These are phyloP conservation scores for Drosophila hamatofila DNA, from an alignment of 2,888 invertebrate species.

Conservation along the genomic window DNA sequence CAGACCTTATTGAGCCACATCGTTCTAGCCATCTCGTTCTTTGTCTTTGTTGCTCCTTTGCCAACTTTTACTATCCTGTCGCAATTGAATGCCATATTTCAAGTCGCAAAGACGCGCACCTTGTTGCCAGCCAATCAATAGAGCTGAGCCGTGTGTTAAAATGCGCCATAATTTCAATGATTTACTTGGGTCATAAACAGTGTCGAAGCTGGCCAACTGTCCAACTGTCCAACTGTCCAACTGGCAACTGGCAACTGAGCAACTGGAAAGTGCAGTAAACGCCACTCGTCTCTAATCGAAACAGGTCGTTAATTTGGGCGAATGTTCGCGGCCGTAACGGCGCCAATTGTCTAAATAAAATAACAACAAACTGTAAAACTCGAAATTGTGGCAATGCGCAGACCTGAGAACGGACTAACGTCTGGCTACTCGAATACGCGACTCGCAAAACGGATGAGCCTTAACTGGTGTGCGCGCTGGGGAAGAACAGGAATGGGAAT, in stretches of 20 bases:
- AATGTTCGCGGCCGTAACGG: conserved; percentile 37
- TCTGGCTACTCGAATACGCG: conserved; percentile 71
- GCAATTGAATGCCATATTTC: neutral
- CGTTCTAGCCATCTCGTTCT: neutral
- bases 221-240: too few species aligned
- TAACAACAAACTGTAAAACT: conserved; percentile 57
- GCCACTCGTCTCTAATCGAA: conserved; percentile 6
- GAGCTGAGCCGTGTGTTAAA: neutral
- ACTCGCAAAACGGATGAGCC: conserved; percentile 37
- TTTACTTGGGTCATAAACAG: conserved; percentile 6
- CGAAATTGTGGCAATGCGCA: conserved; percentile 57
- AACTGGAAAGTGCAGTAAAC: conserved; percentile 5
- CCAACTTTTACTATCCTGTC: neutral
- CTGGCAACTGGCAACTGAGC: neutral
- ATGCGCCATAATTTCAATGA: conserved; percentile 6
- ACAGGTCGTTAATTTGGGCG: conserved; percentile 7
- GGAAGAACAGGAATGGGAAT: neutral
- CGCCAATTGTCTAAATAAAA: conserved; percentile 76
- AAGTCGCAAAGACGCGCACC: neutral
- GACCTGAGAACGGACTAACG: conserved; percentile 20
- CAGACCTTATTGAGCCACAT: neutral
- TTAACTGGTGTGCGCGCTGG: conserved; percentile 7
- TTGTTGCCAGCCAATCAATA: conserved; percentile 7
- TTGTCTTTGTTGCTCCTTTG: neutral
- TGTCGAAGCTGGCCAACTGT: neutral